Evolutionary conservation across 2,888 invertebrate genomes (phyloP), one percentile per base, ranked within the genome.

Genomic region (Lithosia quadra): DNA sequence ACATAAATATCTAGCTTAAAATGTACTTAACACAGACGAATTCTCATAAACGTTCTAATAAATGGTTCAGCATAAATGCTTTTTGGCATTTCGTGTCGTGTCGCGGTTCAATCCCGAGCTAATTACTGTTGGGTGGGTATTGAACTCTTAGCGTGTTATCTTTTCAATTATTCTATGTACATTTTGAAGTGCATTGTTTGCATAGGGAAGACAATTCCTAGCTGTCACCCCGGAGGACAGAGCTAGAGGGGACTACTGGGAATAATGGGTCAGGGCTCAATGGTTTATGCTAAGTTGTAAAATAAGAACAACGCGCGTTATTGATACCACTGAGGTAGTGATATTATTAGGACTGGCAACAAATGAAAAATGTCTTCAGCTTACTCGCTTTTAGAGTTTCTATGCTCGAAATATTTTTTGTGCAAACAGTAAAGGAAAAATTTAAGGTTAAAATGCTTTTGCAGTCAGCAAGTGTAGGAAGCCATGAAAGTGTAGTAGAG

Each of bases 271-370:
- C 86, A 82, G 63, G 62, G 69, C 67, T 74, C 69, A 75, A 74
- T 84, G 84, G 88, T 79, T 73, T 73, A 70, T 72, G 68, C 67
- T 73, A 74, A 77, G 79, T 80, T 78, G 77, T 85, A 63, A 72
- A 77, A 75, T 80, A 83, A 81, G 80, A 73, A 74, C 70, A 75
- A 78, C 78, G 84, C 83, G 81, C 85, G 84, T 73, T 79, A 78
- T 68, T 83, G 73, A 77, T 83, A 82, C 78, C 74, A 80, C 78
- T 73, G 80, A 77, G 78, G 79, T 77, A 75, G 74, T 78, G 70
- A 75, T 84, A 82, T 83, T 86, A 84, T 81, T 79, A 79, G 74
- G 78, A 81, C 82, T 81, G 76, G 82, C 84, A 84, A 82, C 85
- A 84, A 82, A 82, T 75, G 77, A 72, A 78, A 55, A 72, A 64